Base-by-base conservation (phyloP, 1,140 invertebrate genomes). In the Brachionus rubens region DNA sequence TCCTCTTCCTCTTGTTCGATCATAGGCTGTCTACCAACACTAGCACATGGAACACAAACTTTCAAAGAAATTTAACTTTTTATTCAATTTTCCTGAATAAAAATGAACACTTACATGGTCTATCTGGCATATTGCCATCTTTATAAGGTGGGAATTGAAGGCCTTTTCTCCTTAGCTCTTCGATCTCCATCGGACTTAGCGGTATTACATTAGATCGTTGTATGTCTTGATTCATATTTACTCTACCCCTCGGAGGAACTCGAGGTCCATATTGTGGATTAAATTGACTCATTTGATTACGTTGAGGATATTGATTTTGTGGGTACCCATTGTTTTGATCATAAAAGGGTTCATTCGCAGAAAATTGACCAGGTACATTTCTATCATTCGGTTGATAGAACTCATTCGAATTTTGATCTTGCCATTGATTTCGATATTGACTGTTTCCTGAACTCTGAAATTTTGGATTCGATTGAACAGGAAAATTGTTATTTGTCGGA, bases 381-480 rank as follows among this genome's bases (percentile, higher is more conserved):
- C 28, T 16, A 33, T 59, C 36, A 16, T 59, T 59, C 4, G 5
- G 16, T 59, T 28, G n/a, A 36, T 16, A 10, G 14, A 19, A 36
- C 16, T 14, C 28, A 4, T 2, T 59, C 1, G 30, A 3, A 19
- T 59, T 59, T 59, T 59, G 54, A 36, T 43, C 6, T 24, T 16
- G 19, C 59, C 40, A 65, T 65, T 65, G 19, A 16, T 59, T 59
- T 21, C n/a, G 36, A 10, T 24, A 26, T 21, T 65, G 33, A 26
- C 3, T 14, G 14, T 65, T 65, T 14, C 40, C 40, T 14, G 40
- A 41, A 9, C 36, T 65, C 24, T 65, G 59, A 43, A 65, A 65
- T 26, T 65, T 65, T 5, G 59, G 59, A 43, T 65, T 65, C 6
- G 59, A 65, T 46, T 65, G 59, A 24, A 65, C 36, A 14, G 59